Conservation (phyloP, 2,797 vertebrate genomes). For the Galagoides demidoff region DNA sequence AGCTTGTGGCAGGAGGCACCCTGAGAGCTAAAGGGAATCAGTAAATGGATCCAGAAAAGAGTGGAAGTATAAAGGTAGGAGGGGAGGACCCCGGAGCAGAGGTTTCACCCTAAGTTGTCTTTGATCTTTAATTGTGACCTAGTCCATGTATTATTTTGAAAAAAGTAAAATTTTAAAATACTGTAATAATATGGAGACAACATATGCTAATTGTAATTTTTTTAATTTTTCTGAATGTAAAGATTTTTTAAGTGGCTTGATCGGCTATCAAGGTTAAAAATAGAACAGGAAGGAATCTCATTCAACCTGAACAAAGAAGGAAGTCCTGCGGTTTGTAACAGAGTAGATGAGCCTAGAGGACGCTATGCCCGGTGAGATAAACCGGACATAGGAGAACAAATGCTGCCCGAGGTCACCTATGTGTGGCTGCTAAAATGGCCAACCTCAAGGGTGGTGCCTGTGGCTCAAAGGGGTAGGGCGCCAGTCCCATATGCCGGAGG, state of each 20-base stretch:
- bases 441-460: too few species aligned
- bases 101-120: neutral
- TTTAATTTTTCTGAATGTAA: neutral
- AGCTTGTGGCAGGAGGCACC: neutral
- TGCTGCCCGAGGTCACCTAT: neutral
- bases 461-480: too few species aligned
- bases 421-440: neutral
- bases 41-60: accelerated
- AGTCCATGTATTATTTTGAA: neutral
- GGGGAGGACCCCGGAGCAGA: accelerated
- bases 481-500: too few species aligned
- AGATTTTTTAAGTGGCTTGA: neutral
- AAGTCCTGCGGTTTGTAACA: neutral
- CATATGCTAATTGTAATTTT: neutral
- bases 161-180: neutral
- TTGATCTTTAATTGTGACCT: neutral
- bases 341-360: neutral
- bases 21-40: neutral
- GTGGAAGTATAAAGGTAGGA: neutral
- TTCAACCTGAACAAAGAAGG: neutral
- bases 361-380: too few species aligned
- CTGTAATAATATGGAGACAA: neutral
- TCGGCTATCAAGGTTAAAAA: neutral
- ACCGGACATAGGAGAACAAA: neutral
- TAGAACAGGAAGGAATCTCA: neutral